Conservation (phyloP, 2,797 vertebrate species). For the Aselliscus stoliczkanus region DNA sequence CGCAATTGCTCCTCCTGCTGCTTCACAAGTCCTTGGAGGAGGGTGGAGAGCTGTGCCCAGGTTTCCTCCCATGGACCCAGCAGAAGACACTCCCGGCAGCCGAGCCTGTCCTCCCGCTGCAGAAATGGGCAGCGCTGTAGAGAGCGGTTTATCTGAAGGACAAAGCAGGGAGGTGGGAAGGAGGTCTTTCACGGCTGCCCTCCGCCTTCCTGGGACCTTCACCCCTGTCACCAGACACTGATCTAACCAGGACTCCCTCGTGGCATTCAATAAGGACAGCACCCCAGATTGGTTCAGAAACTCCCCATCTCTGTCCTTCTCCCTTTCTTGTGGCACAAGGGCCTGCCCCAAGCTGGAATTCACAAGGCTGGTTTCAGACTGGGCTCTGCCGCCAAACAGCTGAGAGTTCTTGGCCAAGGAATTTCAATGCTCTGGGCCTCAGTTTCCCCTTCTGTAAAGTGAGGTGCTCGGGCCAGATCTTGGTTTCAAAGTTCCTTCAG, state of each 20-base stretch:
- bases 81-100: rapidly evolving
- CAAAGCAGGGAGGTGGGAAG: neutral
- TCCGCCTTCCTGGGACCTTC: rapidly evolving
- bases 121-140: rapidly evolving
- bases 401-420: neutral
- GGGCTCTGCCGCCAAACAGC: neutral
- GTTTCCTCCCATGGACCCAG: neutral
- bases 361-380: neutral
- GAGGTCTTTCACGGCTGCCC: rapidly evolving
- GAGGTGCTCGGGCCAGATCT: neutral
- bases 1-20: neutral
- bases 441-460: neutral
- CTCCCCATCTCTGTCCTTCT: too few relatives aligned
- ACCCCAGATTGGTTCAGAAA: rapidly evolving
- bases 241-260: rapidly evolving
- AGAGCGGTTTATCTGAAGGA: neutral
- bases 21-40: neutral
- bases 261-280: neutral
- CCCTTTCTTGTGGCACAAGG: rapidly evolving
- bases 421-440: neutral
- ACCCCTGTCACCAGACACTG: neutral
- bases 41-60: neutral
- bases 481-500: neutral
- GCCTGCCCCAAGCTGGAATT: neutral
- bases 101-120: neutral